Evolutionary conservation across 2,888 invertebrate species (phyloP).

Genomic region (Oconnorella tubifera): DNA sequence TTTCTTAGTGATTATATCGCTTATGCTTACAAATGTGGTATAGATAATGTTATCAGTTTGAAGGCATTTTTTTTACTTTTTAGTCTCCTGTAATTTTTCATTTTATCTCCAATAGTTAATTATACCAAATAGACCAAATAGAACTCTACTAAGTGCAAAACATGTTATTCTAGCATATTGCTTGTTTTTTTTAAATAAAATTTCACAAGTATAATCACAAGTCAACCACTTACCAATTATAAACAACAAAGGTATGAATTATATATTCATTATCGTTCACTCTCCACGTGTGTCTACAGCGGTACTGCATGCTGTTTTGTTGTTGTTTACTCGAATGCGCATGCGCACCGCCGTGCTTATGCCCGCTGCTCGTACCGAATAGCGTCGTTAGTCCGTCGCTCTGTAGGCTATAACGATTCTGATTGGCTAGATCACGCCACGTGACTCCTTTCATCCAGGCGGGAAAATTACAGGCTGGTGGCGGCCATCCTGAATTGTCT

Average conservation of each 20-base stretch:
- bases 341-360: background rate
- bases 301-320: background rate
- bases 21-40: no score
- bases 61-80: no score
- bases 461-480: constrained; percentile 21
- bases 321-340: background rate
- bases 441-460: constrained; percentile 22
- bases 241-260: constrained; percentile 5
- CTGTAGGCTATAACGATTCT: constrained; percentile 8
- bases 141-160: no score
- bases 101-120: no score
- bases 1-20: no score
- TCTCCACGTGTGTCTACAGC: constrained; percentile 9
- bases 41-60: no score
- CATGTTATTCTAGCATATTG: no score
- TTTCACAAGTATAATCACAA: no score
- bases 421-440: constrained; percentile 24
- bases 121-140: no score
- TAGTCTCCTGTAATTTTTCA: no score
- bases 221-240: constrained; percentile 15
- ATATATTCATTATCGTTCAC: constrained; percentile 6
- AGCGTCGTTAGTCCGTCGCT: background rate
- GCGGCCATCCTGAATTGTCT: constrained; percentile 18
- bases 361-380: background rate
- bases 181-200: no score